Base-by-base conservation (phyloP, 1,140 invertebrate genomes). In the Bombus picipes region DNA sequence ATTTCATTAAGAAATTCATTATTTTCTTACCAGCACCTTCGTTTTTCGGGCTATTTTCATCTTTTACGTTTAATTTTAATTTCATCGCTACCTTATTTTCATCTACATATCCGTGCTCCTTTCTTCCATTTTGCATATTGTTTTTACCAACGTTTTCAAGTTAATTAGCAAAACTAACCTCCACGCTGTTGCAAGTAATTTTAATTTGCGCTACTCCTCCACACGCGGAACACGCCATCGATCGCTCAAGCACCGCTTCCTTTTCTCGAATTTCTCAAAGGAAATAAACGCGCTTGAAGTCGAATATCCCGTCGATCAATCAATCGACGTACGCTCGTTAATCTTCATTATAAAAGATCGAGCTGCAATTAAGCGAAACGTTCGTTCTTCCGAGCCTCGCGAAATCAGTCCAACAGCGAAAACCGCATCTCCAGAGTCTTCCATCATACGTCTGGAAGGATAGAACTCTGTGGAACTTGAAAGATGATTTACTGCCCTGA, bases 351-450 rank as follows among this genome's bases (percentile, higher is more conserved):
- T 59, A 85, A 88, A 88, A 82, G 81, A 59, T 62, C 66, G 70
- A 88, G 74, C 75, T 89, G 85, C 87, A 89, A 89, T 89, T 89
- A 89, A 89, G 79, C 43, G 83, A 83, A 89, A 86, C 86, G 87
- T 75, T 79, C 39, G 70, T 62, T 34, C 57, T 39, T 79, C 65
- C 74, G 43, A 32, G n/a, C 34, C 39, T 39, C 57, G 57, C 57
- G 65, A 70, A 32, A 65, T 73, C 59, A 79, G 79, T 87, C 78
- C 66, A 78, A 75, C 75, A 53, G 62, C 74, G 81, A 80, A 66
- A 79, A 57, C 34, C 59, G 39, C 47, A 66, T 70, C 34, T 47
- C 47, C 25, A 34, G 34, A 34, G n/a, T 77, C 78, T 85, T 88
- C 59, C 87, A 81, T 85, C 87, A 81, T 88, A 74, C 47, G 68